A percentile compares a stretch with the other conserved stretches of the same genome.
Evolutionary conservation across 2,888 invertebrate genomes (phyloP).

Genomic region (Coleophora flavipennella): DNA sequence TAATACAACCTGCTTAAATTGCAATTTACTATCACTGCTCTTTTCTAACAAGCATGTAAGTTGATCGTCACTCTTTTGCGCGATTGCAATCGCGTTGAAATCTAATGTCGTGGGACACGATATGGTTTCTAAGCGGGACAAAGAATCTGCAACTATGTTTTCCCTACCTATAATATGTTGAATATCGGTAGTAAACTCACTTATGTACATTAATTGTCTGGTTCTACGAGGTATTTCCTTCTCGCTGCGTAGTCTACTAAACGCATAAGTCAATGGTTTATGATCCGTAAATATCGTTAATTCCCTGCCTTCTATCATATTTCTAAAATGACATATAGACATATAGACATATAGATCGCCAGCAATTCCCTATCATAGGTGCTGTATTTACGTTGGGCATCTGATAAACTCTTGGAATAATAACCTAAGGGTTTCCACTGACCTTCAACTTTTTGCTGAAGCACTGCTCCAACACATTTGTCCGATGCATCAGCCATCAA

Average conservation of each 20-base stretch:
- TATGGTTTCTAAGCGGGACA: constrained; percentile 9
- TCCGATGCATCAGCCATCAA: constrained; percentile 23
- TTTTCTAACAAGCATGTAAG: too few species aligned
- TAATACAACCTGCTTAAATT: background rate
- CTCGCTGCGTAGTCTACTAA: constrained; percentile 5
- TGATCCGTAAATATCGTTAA: constrained; percentile 16
- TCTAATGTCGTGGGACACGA: constrained; percentile 5
- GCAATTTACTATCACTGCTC: too few species aligned
- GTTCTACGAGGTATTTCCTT: constrained; percentile 11
- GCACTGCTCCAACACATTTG: constrained; percentile 25
- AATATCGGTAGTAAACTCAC: constrained; percentile 11
- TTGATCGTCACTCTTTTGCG: background rate
- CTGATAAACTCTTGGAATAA: constrained; percentile 25
- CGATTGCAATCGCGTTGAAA: constrained; percentile 1
- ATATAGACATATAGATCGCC: constrained; percentile 13
- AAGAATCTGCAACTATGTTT: constrained; percentile 11
- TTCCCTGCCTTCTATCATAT: constrained; percentile 13
- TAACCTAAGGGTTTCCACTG: constrained; percentile 28
- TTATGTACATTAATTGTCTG: constrained; percentile 12
- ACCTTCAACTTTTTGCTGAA: constrained; percentile 27
- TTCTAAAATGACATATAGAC: constrained; percentile 15
- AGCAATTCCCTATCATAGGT: constrained; percentile 17
- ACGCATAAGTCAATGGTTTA: constrained; percentile 16
- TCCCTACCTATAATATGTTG: constrained; percentile 6
- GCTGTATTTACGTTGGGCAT: constrained; percentile 27